phyloP scores from a whole-genome alignment of 2,888 invertebrate species.

The Drosophila bunnanda region DNA sequence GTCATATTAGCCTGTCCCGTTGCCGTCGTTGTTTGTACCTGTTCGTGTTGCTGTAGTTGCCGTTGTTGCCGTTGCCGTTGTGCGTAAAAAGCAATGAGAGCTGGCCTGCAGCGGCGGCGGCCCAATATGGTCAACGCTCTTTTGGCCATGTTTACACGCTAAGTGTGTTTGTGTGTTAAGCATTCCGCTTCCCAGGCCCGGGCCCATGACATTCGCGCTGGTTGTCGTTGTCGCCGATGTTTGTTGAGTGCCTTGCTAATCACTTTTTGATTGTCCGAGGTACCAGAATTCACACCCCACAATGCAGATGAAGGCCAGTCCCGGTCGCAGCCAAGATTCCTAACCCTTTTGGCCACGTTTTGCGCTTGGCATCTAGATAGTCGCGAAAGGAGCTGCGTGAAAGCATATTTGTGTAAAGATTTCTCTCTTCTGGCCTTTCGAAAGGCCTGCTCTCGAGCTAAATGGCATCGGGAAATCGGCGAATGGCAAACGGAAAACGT shows the following conservation, averaged over 20 bases:
- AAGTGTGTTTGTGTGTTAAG: slow-evolving; percentile 79
- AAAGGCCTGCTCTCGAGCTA: slow-evolving; percentile 46
- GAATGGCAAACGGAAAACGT: slow-evolving; percentile 19
- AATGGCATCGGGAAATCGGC: slow-evolving; percentile 40
- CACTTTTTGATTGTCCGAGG: slow-evolving; percentile 76
- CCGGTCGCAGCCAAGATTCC: neutral
- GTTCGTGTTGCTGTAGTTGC: slow-evolving; percentile 39
- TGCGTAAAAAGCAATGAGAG: slow-evolving; percentile 59
- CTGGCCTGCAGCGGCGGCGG: slow-evolving; percentile 17
- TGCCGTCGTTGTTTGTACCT: slow-evolving; percentile 39
- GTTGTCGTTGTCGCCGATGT: slow-evolving; percentile 27
- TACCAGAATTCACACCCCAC: slow-evolving; percentile 44
- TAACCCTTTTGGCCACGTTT: slow-evolving; percentile 20
- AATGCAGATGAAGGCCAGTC: slow-evolving; percentile 25
- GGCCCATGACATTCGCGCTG: slow-evolving; percentile 40
- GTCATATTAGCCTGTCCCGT: slow-evolving; percentile 80
- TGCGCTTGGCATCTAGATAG: slow-evolving; percentile 35
- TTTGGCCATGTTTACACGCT: slow-evolving; percentile 80
- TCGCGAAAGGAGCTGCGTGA: slow-evolving; percentile 72
- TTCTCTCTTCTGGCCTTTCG: slow-evolving; percentile 22
- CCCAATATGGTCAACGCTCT: slow-evolving; percentile 80
- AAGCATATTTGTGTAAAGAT: slow-evolving; percentile 79
- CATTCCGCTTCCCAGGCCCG: slow-evolving; percentile 51
- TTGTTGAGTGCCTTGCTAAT: slow-evolving; percentile 67
- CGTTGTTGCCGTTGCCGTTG: slow-evolving; percentile 49